Base-by-base conservation (phyloP, 92 coral and sea anemone genomes). In the Scolanthus callimorphus region DNA sequence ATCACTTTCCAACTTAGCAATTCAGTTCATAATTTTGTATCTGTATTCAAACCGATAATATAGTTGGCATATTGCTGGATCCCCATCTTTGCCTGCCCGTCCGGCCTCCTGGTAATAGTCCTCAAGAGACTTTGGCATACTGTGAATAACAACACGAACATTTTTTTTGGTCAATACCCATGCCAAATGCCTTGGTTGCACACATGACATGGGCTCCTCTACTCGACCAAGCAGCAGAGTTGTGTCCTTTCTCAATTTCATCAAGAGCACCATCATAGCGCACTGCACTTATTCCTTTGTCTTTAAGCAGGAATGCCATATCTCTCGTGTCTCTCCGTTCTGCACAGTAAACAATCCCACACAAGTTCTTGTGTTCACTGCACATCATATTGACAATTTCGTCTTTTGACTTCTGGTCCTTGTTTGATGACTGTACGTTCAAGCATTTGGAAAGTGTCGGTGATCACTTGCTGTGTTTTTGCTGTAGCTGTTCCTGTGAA, bases 91-190 rank as follows among this genome's bases (percentile, higher is more conserved):
- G 0, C 81, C 90, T 0, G 84, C 84, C 2, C 81, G 67, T 1
- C 90, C 84, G 41, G 60, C 54, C 29, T 83, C 84, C 52, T 83
- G 84, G 25, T 49, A 59, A 49, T 83, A 83, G 17, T 57, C 55
- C 43, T 76, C 82, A 38, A 81, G 20, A 1, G 78, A 60, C 54
- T 74, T 49, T 26, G 88, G 69, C 43, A 74, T 49, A 25, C 67
- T 61, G 1, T 49, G 45, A 45, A 67, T 81, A 27, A 81, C 66
- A 22, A 81, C 72, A 6, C 77, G 69, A 10, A 73, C 78, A 74
- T 81, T n/a, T 62, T 51, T 61, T 74, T 81, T 80, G n/a, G 34
- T 81, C 70, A 15, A 81, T 81, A 4, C 82, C 88, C 88, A 73
- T 80, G 1, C 77, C 81, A 73, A 80, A 80, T 1, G 73, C 87